Evolutionary conservation across 64 coral and sea anemone species (phyloP), one percentile per base, ranked within the genome.

Genomic region (Porites australiensis): DNA sequence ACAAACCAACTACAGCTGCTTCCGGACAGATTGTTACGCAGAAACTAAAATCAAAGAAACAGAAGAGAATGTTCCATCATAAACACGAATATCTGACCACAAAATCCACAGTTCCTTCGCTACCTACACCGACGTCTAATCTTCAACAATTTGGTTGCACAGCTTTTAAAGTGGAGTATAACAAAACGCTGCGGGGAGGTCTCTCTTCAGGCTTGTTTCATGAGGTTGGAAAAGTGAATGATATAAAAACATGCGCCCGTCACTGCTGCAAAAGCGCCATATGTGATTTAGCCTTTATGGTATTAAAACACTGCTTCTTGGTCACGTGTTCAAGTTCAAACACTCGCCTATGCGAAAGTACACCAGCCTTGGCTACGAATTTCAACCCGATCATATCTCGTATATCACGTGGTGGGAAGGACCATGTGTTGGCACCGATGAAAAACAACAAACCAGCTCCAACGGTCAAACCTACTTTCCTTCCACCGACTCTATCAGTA

Each of bases 261-360:
- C 85, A 78, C 58, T 99, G 98, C 51, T 99, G 98, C 79, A 44
- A 18, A n/a, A 93, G 81, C 69, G 86, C 79, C 15, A 90, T 94
- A 14, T 99, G 98, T 82, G 91, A 99, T 86, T 50, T 99, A 51
- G 94, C 98, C 5, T 94, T 99, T 64, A 96, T 99, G 98, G 81
- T 96, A 53, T 72, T 94, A 5, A 62, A 89, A 13, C 94, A 87
- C 51, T 99, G 98, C 19, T 96, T 94, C 43, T 85, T 99, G 66
- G 98, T 96, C 16, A 96, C 98, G 6, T 99, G 98, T 63, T 84
- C 81, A 63, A 84, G 62, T 84, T 80, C 88, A 2, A 88, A 93
- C 75, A 50, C 57, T 8, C n/a, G 90, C 13, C 57, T 93, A 59
- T 99, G 98, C 64, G 89, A 91, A 49, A 90, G 91, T 44, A 89